Base-by-base conservation (phyloP, 2,797 vertebrate genomes). In the Lepidocolaptes lacrymiger region DNA sequence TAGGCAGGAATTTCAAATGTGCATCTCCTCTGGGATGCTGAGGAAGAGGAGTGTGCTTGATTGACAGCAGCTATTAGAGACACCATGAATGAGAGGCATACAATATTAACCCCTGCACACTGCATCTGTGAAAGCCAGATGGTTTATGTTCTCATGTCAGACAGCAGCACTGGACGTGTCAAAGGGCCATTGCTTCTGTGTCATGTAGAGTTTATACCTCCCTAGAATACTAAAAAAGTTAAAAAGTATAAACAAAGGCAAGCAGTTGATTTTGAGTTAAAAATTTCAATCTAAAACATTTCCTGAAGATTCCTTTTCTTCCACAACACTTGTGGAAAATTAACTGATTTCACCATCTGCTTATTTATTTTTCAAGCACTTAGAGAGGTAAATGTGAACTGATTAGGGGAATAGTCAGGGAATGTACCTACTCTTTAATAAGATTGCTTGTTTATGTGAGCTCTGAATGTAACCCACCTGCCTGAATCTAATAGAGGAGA, bases 341-440 rank as follows among this genome's bases (percentile, higher is more conserved):
- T 83, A 93, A 61, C 88, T 59, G 72, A 67, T 83, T 95, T 93
- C 30, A 39, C 93, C 92, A 87, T 97, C 91, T 97, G 90, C 90
- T 93, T 95, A 71, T 95, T 95, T 95, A 62, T 93, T 94, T 95
- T 91, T 88, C 63, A 85, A 85, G 80, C 77, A 93, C 83, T 95
- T 84, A 49, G 13, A 78, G 92, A 88, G 88, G 91, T 95, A 95
- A 90, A 95, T 86, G 83, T 73, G 77, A 95, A 56, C 80, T 91
- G 90, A 94, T 96, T 81, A 79, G 77, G 24, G 43, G 41, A 91
- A 88, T 66, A 90, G 85, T 69, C 27, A 37, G 62, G 56, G 44
- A 93, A 91, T 36, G 66, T 76, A 91, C 83, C 90, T 90, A 34
- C 62, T 79, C 73, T 69, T 51, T 79, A 37, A 43, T 62, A 93